These are phyloP conservation scores for Caenorhabditis becei DNA, from an alignment of 2,888 invertebrate species.

Conservation along the genomic window DNA sequence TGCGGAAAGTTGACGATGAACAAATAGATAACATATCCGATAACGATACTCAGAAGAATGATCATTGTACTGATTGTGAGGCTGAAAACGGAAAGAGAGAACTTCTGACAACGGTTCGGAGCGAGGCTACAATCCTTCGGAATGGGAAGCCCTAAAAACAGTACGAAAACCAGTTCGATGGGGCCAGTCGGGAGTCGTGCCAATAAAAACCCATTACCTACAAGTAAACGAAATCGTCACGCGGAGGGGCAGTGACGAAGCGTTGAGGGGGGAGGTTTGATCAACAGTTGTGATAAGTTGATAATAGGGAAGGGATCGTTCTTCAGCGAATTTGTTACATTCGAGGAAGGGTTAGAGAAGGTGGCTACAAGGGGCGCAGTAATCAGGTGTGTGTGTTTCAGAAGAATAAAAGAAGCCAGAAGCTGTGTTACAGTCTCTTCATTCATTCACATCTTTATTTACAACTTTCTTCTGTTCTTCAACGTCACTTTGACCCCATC, in stretches of 20 bases:
- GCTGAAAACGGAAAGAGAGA: constrained; percentile 5
- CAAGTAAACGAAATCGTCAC: constrained; percentile 44
- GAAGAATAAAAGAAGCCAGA: constrained; percentile 7
- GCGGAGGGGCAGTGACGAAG: constrained; percentile 7
- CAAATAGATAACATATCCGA: constrained; percentile 47
- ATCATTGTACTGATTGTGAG: constrained; percentile 50
- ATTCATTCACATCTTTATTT: neutral
- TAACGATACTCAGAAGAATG: constrained; percentile 30
- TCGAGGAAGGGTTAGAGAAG: neutral
- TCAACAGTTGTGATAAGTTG: constrained; percentile 45
- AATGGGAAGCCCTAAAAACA: constrained; percentile 15
- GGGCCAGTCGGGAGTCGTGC: neutral
- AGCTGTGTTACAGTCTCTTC: constrained; percentile 1
- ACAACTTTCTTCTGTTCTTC: constrained; percentile 37
- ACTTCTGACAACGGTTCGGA: neutral
- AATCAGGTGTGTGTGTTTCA: constrained; percentile 13
- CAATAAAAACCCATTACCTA: constrained; percentile 36
- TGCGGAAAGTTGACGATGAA: constrained; percentile 33
- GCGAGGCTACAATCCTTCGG: neutral
- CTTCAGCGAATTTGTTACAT: constrained; percentile 35
- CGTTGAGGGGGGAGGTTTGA: constrained; percentile 20
- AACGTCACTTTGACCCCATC: constrained; percentile 37
- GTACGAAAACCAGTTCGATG: constrained; percentile 25
- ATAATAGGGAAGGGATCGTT: constrained; percentile 15
- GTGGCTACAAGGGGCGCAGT: constrained; percentile 14